phyloP scores from a whole-genome alignment of 92 coral and sea anemone species.

The Montipora capitata region DNA sequence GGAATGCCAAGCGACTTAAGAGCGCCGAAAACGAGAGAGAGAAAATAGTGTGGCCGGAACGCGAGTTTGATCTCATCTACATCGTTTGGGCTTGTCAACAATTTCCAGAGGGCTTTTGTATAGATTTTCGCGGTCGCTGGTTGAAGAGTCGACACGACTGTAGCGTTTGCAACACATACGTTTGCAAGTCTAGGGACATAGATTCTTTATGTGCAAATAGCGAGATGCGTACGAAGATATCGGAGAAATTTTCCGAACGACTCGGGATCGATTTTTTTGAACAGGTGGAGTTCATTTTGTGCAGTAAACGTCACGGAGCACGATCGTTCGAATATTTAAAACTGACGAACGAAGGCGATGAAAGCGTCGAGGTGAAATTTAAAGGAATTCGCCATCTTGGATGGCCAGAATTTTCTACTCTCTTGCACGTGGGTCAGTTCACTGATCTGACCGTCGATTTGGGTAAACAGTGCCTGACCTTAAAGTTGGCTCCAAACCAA shows the following conservation, averaged over 20 bases:
- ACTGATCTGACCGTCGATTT: not conserved
- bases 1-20: not conserved
- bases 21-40: not conserved
- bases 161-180: too few relatives aligned
- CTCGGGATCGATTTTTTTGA: too few relatives aligned
- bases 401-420: too few relatives aligned
- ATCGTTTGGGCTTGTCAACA: not conserved
- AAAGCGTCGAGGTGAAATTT: too few relatives aligned
- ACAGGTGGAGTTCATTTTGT: too few relatives aligned
- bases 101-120: not conserved
- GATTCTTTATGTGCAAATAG: not conserved
- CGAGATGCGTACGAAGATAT: not conserved
- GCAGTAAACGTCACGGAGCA: too few relatives aligned
- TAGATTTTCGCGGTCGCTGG: conserved; percentile 12
- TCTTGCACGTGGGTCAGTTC: not conserved
- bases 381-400: too few relatives aligned
- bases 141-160: not conserved
- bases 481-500: not conserved
- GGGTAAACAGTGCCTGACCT: not conserved
- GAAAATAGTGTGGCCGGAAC: not conserved
- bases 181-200: not conserved
- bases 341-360: too few relatives aligned
- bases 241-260: not conserved
- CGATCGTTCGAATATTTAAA: too few relatives aligned
- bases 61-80: not conserved